Evolutionary conservation across 2,113 vertebrate genomes (phyloP).

Genomic region (Bos indicus): DNA sequence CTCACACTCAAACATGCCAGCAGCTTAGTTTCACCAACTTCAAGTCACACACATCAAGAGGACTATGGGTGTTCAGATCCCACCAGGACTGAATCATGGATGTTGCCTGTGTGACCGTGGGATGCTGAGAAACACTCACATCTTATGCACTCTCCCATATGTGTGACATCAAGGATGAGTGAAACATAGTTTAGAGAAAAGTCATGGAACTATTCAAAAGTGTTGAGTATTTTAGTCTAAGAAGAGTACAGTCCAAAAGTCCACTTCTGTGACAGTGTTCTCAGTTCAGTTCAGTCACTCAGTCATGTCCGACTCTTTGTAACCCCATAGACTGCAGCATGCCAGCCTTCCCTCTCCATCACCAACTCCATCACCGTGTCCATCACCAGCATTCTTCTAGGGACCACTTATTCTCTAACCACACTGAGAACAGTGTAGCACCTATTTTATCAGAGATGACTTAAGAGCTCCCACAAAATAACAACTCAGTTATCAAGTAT

Average conservation of each 20-base stretch:
- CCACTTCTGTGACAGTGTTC: neutral
- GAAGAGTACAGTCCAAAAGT: neutral
- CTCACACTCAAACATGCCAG: no score
- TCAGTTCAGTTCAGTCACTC: neutral
- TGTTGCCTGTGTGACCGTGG: neutral
- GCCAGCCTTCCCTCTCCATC: no score
- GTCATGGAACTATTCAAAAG: neutral
- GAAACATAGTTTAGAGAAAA: neutral
- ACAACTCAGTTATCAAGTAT: neutral
- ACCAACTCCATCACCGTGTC: no score
- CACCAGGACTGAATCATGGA: fast-evolving
- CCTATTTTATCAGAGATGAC: neutral
- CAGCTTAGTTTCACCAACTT: neutral
- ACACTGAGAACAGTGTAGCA: neutral
- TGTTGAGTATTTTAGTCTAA: neutral
- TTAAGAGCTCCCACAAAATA: neutral
- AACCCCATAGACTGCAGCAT: no score
- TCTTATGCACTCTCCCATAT: neutral
- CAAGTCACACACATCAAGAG: no score
- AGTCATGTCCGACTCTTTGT: no score
- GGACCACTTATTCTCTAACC: neutral
- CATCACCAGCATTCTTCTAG: no score
- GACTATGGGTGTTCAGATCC: neutral
- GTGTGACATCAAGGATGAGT: neutral
- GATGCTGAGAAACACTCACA: neutral